Base-by-base conservation (phyloP, 2,888 invertebrate species). In the Zaprionus obscuricornis region DNA sequence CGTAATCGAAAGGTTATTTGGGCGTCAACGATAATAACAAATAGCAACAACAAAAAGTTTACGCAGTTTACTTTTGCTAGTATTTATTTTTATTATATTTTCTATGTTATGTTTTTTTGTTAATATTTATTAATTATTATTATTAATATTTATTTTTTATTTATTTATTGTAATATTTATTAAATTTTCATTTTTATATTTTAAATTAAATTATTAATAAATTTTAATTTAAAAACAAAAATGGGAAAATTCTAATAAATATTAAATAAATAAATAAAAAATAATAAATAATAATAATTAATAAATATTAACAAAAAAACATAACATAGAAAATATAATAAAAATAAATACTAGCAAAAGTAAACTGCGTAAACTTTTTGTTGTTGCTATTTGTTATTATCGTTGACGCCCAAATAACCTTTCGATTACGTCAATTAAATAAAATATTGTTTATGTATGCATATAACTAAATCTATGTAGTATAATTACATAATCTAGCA, bases 361-460 rank as follows among this genome's bases (percentile, higher is more conserved):
- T n/a, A n/a, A n/a, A n/a, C n/a, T 49, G 40, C 18, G 40, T 40
- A 39, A 37, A 45, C 13, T 42, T 50, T 20, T 17, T 6, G 45
- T 46, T 51, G 37, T 47, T 47, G 40, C 34, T 49, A 16, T 43
- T 50, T 50, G 11, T 63, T 42, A n/a, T 52, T 54, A 31, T 47
- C 27, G 57, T 55, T 59, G 54, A 52, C 79, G 74, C 76, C 72
- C 59, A 65, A 66, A 67, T 69, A 81, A 82, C 76, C 74, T 76
- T 76, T 67, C 72, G 64, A 78, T 82, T 79, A 54, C 72, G 72
- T 65, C 78, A 82, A 82, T 78, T 76, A 74, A 69, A 66, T 69
- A 72, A 67, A 65, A 71, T 64, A 77, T 57, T n/a, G 36, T 47
- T 46, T 56, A 37, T 27, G 47, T 55, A 50, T 39, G 27, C 55